A percentile compares a stretch with the other conserved stretches of the same genome.
These are phyloP conservation scores for Mesocricetus auratus DNA, from an alignment of 2,113 vertebrate genomes.

Conservation along the genomic window DNA sequence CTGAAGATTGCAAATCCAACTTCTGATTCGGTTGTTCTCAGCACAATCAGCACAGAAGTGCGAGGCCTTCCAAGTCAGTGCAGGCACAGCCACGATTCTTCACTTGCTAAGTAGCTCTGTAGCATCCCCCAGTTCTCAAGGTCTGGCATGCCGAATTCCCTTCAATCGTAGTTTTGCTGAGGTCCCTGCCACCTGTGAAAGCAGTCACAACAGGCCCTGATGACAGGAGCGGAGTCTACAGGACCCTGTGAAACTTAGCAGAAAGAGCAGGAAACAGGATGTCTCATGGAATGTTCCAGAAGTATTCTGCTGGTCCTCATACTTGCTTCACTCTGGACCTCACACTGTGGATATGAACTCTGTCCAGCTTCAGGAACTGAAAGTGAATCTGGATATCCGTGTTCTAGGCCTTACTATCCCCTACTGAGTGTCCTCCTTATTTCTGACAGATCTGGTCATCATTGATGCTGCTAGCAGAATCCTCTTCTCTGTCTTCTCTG, in stretches of 20 bases:
- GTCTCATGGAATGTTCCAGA: neutral
- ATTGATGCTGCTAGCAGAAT: neutral
- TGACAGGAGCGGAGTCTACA: neutral
- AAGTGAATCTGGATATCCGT: neutral
- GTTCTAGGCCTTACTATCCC: neutral
- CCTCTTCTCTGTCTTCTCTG: neutral
- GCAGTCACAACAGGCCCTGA: neutral
- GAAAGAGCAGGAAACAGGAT: neutral
- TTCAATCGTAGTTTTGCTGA: constrained; percentile 53
- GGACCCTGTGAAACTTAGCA: neutral
- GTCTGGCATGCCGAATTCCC: constrained; percentile 43
- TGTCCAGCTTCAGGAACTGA: neutral
- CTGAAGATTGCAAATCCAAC: constrained; percentile 67
- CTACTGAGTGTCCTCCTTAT: neutral
- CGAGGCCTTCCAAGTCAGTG: constrained; percentile 53
- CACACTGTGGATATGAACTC: neutral
- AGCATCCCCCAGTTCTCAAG: constrained; percentile 58
- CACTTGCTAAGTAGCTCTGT: constrained; percentile 72
- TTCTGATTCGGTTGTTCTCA: constrained; percentile 22
- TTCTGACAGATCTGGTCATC: neutral
- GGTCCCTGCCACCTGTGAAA: neutral
- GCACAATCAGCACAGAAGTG: constrained; percentile 68
- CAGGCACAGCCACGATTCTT: constrained; percentile 64
- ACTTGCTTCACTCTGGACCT: neutral
- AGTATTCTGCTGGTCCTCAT: neutral